Percentiles rank a stretch among this genome's conserved stretches.
Evolutionary conservation across 2,888 invertebrate genomes (phyloP).

Genomic region (Archaeoteleia sp.): DNA sequence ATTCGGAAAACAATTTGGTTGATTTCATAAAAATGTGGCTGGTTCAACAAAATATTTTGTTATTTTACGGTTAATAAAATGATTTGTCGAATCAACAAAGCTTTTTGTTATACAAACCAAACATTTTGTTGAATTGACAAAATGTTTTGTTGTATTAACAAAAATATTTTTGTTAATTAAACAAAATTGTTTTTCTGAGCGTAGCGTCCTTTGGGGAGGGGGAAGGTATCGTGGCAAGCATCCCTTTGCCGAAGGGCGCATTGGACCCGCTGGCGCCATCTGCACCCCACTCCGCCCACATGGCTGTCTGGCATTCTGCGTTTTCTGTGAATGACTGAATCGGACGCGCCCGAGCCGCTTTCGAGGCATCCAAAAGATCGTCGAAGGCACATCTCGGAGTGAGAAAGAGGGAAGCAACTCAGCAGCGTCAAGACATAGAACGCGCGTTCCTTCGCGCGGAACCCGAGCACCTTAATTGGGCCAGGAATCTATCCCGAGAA

Average conservation of each 20-base stretch:
- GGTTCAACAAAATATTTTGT: no score
- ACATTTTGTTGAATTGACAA: no score
- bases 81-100: no score
- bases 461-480: conserved; percentile 65
- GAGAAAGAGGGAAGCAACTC: conserved; percentile 9
- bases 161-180: no score
- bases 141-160: no score
- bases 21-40: no score
- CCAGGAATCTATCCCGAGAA: conserved; percentile 66
- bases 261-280: conserved; percentile 64
- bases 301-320: conserved; percentile 68
- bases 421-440: conserved; percentile 56
- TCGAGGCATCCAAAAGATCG: conserved; percentile 52
- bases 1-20: no score
- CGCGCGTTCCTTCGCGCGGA: conserved; percentile 56
- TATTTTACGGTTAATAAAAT: no score
- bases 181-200: no score
- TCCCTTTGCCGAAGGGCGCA: conserved; percentile 57
- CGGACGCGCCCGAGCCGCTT: conserved; percentile 59
- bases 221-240: no score
- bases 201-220: no score
- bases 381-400: conserved; percentile 40
- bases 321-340: conserved; percentile 73
- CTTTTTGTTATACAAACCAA: no score
- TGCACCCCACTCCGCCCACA: conserved; percentile 55